Conservation (phyloP, 2,888 invertebrate species). For the Imbricaverruca yamaguchii region DNA sequence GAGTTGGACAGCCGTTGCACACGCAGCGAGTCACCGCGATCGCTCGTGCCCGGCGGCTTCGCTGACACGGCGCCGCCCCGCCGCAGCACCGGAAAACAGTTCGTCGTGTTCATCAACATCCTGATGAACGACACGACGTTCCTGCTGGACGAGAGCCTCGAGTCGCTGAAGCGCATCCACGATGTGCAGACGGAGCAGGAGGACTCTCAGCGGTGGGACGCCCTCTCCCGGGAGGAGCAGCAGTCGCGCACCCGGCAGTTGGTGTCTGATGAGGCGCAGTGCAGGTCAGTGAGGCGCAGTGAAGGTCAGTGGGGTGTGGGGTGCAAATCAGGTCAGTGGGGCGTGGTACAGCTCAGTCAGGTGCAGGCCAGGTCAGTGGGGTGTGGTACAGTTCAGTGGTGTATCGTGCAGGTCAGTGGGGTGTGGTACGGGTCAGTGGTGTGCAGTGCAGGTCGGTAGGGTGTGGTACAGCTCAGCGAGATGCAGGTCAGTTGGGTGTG, state of each 20-base stretch:
- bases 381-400: no score
- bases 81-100: conserved; percentile 71
- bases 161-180: conserved; percentile 64
- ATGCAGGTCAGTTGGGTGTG: no score
- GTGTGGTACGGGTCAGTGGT: no score
- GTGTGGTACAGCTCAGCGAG: no score
- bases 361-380: no score
- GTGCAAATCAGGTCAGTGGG: no score
- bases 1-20: no score
- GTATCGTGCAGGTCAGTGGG: no score
- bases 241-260: conserved; percentile 69
- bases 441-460: no score
- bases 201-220: conserved; percentile 58
- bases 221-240: conserved; percentile 58
- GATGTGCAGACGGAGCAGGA: conserved; percentile 77
- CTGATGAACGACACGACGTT: conserved; percentile 97
- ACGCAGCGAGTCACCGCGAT: no score
- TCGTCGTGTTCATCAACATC: conserved; percentile 96
- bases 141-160: conserved; percentile 88
- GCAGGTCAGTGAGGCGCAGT: conserved; percentile 43
- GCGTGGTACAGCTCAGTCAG: no score
- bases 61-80: neutral
- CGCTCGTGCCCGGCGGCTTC: no score
- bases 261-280: conserved; percentile 75
- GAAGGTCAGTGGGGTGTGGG: neutral